Conservation (phyloP, 2,888 invertebrate genomes). For the Didymodactylos carnosus region DNA sequence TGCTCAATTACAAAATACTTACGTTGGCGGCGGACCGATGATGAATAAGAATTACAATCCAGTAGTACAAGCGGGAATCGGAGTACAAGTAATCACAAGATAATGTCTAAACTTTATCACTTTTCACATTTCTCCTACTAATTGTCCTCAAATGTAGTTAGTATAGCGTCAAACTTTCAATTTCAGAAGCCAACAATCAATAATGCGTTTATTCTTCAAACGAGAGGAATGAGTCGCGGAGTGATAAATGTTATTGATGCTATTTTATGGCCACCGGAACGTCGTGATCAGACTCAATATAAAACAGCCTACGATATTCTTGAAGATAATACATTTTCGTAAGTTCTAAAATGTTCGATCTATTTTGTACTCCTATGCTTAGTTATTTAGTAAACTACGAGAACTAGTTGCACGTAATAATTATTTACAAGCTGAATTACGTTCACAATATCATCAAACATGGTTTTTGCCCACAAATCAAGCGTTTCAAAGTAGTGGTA, state of each 20-base stretch:
- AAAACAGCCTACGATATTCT: not conserved
- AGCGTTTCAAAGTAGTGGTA: not conserved
- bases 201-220: not conserved
- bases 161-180: too few relatives aligned
- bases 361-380: not conserved
- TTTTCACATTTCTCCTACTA: too few relatives aligned
- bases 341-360: not conserved
- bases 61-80: not conserved
- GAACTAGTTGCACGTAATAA: not conserved
- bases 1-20: not conserved
- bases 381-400: not conserved
- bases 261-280: not conserved
- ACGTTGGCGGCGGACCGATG: too few relatives aligned
- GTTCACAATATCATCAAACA: not conserved
- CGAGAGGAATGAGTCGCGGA: not conserved
- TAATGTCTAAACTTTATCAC: too few relatives aligned
- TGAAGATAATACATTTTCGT: not conserved
- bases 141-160: too few relatives aligned
- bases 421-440: not conserved
- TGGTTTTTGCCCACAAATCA: not conserved
- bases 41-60: not conserved
- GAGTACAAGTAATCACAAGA: not conserved
- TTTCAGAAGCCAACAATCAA: not conserved
- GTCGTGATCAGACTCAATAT: not conserved
- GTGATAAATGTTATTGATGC: not conserved